Evolutionary conservation across 2,888 invertebrate species (phyloP), one percentile per base, ranked within the genome.

Genomic region (Gisinianus flammeolus): DNA sequence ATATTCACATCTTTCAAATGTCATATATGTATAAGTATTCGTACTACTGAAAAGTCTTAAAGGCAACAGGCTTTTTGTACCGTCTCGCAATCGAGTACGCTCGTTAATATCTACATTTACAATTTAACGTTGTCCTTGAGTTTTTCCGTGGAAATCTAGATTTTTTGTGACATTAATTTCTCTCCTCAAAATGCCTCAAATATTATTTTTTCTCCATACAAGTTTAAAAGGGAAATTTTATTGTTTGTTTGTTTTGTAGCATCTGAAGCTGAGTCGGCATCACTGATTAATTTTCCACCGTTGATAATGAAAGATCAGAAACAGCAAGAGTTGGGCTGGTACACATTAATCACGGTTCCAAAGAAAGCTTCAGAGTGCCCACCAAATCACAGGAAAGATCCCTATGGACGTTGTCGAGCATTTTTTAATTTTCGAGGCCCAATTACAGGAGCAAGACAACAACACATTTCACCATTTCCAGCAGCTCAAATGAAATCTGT

Each of bases 271-370:
- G n/a, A n/a, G n/a, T n/a, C n/a, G n/a, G n/a, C 44, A 2, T 44
- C 44, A 44, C 12, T 44, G 44, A 44, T 19, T 16, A 44, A 44
- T 19, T n/a, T 22, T n/a, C 22, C 30, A 35, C 70, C 44, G 22
- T 24, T 12, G 58, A 58, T 58, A 22, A 12, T n/a, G 0, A 22
- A n/a, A 24, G 22, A 12, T 58, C 10, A 26, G 58, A 26, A 69
- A 19, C 2, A 44, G 2, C 30, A 56, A 5, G 26, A 35, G 3
- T 24, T 76, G n/a, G 76, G 58, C 2, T 76, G 31, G 31, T 67
- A 76, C 54, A 68, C 76, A 8, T 24, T 76, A 5, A 26, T 76
- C 28, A 67, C 44, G 1, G 76, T 76, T 12, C 76, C 76, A n/a
- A 76, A 76, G 19, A 76, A 76, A 33, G 68, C 30, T 1, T 56